A percentile compares a stretch with the other conserved stretches of the same genome.
Conservation (phyloP, 2,888 invertebrate genomes). For the Erpobdella octoculata region DNA sequence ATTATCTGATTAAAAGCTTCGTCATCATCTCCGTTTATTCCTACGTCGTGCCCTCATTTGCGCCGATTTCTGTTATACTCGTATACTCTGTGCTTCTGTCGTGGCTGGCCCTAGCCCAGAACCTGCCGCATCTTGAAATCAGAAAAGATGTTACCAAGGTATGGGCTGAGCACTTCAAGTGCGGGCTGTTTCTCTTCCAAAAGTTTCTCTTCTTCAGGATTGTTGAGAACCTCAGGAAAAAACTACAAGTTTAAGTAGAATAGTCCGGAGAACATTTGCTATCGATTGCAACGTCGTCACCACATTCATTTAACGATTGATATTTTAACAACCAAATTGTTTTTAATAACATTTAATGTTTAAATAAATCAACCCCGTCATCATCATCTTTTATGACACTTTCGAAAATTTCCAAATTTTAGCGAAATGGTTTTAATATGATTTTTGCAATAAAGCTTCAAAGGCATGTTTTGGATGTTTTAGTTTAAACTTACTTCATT, state of each 20-base stretch:
- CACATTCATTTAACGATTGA: no score
- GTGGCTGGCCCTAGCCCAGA: constrained; percentile 22
- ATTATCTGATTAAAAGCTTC: neutral
- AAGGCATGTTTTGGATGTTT: no score
- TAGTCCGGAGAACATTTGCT: no score
- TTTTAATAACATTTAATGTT: no score
- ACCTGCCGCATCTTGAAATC: constrained; percentile 7
- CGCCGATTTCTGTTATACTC: neutral
- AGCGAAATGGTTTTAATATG: no score
- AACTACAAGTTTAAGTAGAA: neutral
- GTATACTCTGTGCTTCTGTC: constrained; percentile 21
- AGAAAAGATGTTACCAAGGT: neutral
- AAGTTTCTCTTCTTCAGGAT: constrained; percentile 21
- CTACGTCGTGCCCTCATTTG: neutral
- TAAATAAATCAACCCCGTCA: no score
- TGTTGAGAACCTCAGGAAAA: neutral
- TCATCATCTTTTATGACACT: no score
- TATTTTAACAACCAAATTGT: no score
- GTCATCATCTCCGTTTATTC: constrained; percentile 4
- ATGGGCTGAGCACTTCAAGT: constrained; percentile 11
- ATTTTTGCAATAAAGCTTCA: no score
- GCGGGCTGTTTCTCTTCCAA: neutral
- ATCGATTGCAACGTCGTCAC: no score
- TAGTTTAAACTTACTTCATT: no score
- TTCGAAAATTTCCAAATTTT: no score